Percentiles rank a stretch among this genome's conserved stretches.
These are phyloP conservation scores for Temnopleurus reevesii DNA, from an alignment of 53 echinoderm and acorn worm genomes.

Conservation along the genomic window DNA sequence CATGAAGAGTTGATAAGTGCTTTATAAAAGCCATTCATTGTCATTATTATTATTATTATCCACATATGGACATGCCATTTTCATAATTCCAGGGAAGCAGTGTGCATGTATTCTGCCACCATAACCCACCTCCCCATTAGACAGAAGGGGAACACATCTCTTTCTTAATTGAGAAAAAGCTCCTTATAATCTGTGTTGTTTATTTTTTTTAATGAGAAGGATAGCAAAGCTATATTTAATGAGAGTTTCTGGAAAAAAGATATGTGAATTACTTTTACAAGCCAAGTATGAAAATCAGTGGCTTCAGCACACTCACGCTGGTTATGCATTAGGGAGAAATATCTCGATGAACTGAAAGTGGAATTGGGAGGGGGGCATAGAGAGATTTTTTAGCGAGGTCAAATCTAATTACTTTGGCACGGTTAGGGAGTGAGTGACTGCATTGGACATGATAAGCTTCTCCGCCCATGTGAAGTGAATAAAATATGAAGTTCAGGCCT, in stretches of 20 bases:
- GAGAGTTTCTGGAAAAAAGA: too few species aligned
- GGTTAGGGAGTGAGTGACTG: not conserved
- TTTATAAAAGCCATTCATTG: not conserved
- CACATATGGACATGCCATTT: not conserved
- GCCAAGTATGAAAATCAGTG: too few species aligned
- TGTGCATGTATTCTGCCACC: not conserved
- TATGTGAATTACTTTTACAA: too few species aligned
- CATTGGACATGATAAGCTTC: not conserved
- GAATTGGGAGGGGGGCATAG: not conserved
- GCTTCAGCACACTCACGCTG: too few species aligned
- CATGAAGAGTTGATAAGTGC: too few species aligned
- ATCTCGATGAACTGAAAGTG: not conserved
- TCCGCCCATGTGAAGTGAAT: not conserved
- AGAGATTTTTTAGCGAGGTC: not conserved
- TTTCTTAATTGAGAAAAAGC: conserved; percentile 17
- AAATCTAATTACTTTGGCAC: not conserved
- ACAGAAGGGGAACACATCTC: not conserved
- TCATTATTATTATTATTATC: not conserved
- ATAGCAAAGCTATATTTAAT: not conserved
- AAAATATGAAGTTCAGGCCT: not conserved
- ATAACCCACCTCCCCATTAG: not conserved
- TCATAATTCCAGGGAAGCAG: not conserved
- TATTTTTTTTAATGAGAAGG: not conserved
- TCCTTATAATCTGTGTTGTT: not conserved
- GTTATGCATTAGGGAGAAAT: not conserved